Percentiles rank a stretch among this genome's conserved stretches.
Evolutionary conservation across 2,113 vertebrate species (phyloP).

Genomic region (Nerophis lumbriciformis): DNA sequence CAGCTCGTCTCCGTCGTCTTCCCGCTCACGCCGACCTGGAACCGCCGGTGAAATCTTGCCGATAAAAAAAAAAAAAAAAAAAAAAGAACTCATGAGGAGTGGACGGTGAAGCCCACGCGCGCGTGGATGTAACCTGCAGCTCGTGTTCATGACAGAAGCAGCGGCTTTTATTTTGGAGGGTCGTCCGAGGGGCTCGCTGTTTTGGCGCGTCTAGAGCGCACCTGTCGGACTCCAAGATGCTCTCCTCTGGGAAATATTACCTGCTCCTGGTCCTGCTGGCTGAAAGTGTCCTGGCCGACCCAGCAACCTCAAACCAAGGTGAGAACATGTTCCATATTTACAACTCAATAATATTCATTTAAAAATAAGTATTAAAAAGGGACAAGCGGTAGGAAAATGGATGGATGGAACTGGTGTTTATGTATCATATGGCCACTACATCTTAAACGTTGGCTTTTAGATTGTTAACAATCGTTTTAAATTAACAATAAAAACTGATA

Average conservation of each 20-base stretch:
- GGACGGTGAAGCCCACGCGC: constrained; percentile 22
- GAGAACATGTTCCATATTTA: constrained; percentile 29
- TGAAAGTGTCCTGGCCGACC: constrained; percentile 61
- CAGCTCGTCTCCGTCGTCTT: neutral
- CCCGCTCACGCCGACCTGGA: constrained; percentile 10
- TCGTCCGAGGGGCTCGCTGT: constrained; percentile 26
- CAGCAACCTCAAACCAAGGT: constrained; percentile 71
- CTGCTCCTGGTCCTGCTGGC: constrained; percentile 60
- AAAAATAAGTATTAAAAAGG: too few relatives aligned
- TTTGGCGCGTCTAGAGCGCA: constrained; percentile 34
- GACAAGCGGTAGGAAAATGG: too few relatives aligned
- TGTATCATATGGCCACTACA: too few relatives aligned
- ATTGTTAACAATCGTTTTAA: too few relatives aligned
- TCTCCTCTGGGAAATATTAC: constrained; percentile 58
- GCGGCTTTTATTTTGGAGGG: constrained; percentile 25
- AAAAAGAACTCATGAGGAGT: constrained; percentile 18
- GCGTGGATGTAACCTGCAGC: constrained; percentile 14
- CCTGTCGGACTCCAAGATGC: constrained; percentile 56
- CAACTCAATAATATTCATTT: neutral
- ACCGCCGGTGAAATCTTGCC: constrained; percentile 11
- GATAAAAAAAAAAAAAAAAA: neutral
- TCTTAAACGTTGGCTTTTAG: too few relatives aligned
- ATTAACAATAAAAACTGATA: too few relatives aligned
- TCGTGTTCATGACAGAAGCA: neutral
- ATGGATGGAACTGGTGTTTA: too few relatives aligned